Evolutionary conservation across 2,888 invertebrate species (phyloP).

Genomic region (Chymomyza fuscimana): DNA sequence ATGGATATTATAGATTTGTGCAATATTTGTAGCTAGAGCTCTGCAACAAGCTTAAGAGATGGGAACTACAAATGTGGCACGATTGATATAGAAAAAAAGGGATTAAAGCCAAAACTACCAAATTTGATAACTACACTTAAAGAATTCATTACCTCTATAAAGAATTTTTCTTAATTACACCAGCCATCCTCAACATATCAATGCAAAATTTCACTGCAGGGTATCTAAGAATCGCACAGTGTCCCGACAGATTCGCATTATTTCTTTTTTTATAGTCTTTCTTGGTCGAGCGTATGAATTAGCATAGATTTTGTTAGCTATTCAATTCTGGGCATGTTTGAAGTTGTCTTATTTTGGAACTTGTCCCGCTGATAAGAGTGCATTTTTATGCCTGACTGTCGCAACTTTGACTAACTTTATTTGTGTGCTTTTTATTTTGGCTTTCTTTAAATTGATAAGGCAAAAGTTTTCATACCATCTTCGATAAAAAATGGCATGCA

Average conservation of each 20-base stretch:
- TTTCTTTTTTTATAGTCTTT: background rate
- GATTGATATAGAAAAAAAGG: too few relatives aligned
- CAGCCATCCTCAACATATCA: too few relatives aligned
- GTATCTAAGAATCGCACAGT: too few relatives aligned
- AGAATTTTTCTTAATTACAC: too few relatives aligned
- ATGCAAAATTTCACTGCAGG: too few relatives aligned
- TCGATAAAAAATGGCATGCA: background rate
- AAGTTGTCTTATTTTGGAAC: background rate
- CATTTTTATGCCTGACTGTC: background rate
- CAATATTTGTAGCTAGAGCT: too few relatives aligned
- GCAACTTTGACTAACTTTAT: constrained; percentile 3
- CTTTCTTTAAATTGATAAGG: background rate
- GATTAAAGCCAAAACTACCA: too few relatives aligned
- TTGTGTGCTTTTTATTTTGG: constrained; percentile 2
- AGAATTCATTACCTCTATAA: background rate
- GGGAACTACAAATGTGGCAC: too few relatives aligned
- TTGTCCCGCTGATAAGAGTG: background rate
- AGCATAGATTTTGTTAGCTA: constrained; percentile 7
- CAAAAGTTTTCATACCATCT: background rate
- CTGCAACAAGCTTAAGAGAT: too few relatives aligned
- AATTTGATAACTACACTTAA: too few relatives aligned
- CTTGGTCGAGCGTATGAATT: constrained; percentile 11
- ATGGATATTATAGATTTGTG: too few relatives aligned
- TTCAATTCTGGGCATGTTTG: background rate
- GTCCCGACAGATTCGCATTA: background rate